Percentiles rank a stretch among this genome's conserved stretches.
phyloP scores from a whole-genome alignment of 2,113 vertebrate genomes.

The Brachyistius frenatus region DNA sequence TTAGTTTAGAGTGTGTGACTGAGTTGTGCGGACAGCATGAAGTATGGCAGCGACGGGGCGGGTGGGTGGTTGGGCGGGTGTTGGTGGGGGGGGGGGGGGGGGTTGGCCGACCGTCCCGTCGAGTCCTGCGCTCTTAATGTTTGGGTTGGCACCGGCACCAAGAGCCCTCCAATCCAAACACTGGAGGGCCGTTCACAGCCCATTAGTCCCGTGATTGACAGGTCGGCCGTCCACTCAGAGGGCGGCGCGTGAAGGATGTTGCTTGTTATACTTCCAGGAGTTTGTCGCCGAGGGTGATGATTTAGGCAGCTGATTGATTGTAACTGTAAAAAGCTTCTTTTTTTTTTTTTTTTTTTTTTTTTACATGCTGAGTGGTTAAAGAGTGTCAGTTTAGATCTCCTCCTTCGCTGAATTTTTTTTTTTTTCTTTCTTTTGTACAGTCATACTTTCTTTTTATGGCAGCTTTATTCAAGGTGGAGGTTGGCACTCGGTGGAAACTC shows the following conservation, averaged over 20 bases:
- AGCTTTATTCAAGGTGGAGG: constrained; percentile 27
- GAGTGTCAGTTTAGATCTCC: constrained; percentile 15
- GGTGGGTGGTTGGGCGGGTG: no score
- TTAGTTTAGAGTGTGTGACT: constrained; percentile 78
- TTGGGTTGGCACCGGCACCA: constrained; percentile 85
- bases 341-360: no score
- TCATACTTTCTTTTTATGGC: constrained; percentile 52
- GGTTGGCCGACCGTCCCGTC: constrained; percentile 79
- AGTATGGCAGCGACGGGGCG: constrained; percentile 80
- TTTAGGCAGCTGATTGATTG: constrained; percentile 60
- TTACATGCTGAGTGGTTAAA: constrained; percentile 10
- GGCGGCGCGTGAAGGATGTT: constrained; percentile 33
- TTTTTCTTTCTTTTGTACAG: constrained; percentile 30
- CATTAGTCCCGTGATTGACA: constrained; percentile 88
- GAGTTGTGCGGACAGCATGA: constrained; percentile 85
- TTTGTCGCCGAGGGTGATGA: constrained; percentile 54
- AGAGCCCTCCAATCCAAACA: constrained; percentile 82
- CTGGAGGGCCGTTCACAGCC: constrained; percentile 83
- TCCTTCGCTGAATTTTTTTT: constrained; percentile 30
- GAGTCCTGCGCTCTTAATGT: constrained; percentile 72
- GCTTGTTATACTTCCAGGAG: constrained; percentile 47
- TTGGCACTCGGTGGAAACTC: constrained; percentile 34
- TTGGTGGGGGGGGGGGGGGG: constrained; percentile 50
- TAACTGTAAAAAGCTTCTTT: constrained; percentile 27
- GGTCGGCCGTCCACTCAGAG: constrained; percentile 84